Conservation (phyloP, 37 sponge, comb jelly and placozoan species). For the Dysidea cf. avara region DNA sequence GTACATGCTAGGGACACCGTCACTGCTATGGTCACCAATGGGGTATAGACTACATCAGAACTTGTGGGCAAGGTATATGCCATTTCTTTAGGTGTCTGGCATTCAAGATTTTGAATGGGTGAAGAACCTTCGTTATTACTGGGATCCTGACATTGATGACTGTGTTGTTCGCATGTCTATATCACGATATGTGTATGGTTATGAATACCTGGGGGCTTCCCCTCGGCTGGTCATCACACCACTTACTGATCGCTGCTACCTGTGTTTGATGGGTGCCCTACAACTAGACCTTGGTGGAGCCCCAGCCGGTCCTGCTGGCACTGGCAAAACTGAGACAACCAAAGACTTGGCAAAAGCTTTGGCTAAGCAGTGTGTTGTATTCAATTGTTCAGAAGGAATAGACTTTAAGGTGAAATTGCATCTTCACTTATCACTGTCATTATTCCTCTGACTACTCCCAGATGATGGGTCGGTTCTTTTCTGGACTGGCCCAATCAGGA, state of each 20-base stretch:
- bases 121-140: conserved; percentile 97
- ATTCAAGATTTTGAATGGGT: conserved; percentile 95
- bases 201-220: conserved; percentile 97
- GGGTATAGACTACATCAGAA: conserved; percentile 34
- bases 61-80: background rate
- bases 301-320: conserved; percentile 99
- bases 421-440: background rate
- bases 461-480: conserved; percentile 99
- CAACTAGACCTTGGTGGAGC: conserved; percentile 98
- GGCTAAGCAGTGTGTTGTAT: conserved; percentile 99
- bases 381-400: conserved; percentile 98
- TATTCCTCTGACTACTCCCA: background rate
- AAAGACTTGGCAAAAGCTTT: conserved; percentile 96
- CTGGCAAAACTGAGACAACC: conserved; percentile 96
- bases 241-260: conserved; percentile 96
- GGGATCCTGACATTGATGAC: conserved; percentile 93
- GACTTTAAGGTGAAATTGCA: conserved; percentile 73
- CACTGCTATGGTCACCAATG: conserved; percentile 77
- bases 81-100: conserved; percentile 54
- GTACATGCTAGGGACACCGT: conserved; percentile 97
- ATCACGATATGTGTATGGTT: conserved; percentile 88
- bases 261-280: conserved; percentile 98
- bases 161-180: conserved; percentile 92
- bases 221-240: conserved; percentile 97
- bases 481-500: conserved; percentile 97